phyloP scores from a whole-genome alignment of 2,888 invertebrate species.

The Aphrophora alni region DNA sequence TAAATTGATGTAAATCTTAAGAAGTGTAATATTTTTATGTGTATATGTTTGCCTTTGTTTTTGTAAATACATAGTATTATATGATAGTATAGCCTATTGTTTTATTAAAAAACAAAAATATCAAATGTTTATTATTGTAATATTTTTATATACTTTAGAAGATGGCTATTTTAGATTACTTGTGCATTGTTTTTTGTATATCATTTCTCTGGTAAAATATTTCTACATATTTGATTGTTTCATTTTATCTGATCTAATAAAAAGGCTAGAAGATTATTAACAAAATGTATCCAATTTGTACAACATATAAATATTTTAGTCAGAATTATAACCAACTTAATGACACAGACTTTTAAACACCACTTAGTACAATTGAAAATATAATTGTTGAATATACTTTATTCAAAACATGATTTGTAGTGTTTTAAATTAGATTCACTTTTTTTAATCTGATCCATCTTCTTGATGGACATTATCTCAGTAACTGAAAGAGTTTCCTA shows the following conservation, averaged over 20 bases:
- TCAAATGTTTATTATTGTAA: neutral
- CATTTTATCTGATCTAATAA: neutral
- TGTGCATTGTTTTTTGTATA: neutral
- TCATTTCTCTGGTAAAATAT: neutral
- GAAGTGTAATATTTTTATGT: neutral
- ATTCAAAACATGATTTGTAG: no score
- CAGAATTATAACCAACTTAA: no score
- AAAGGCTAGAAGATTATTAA: no score
- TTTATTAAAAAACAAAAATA: neutral
- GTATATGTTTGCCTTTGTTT: neutral
- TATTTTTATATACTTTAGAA: neutral
- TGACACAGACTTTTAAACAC: no score
- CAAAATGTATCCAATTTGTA: no score
- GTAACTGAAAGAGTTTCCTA: no score
- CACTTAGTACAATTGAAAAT: no score
- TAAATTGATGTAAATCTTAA: neutral
- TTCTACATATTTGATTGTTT: neutral
- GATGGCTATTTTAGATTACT: neutral
- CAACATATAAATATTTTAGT: no score
- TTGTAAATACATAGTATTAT: neutral
- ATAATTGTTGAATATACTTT: no score
- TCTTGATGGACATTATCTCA: no score
- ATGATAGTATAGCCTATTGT: neutral
- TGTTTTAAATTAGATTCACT: no score
- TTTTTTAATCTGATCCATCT: no score